Evolutionary conservation across 1,140 invertebrate species (phyloP).

Genomic region (Myzus persicae): DNA sequence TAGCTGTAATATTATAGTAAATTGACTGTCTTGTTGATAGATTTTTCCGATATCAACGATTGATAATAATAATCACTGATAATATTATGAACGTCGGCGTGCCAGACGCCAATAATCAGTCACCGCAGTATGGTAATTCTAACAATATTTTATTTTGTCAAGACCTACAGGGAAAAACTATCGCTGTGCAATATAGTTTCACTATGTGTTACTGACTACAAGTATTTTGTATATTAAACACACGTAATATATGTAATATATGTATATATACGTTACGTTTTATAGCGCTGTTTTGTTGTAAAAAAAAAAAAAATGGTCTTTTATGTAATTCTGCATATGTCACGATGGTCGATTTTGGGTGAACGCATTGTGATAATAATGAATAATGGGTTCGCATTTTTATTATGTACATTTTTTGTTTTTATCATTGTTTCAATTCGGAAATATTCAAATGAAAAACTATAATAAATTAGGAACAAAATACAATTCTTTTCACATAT

Average conservation of each 20-base stretch:
- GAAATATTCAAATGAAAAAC: constrained; percentile 2
- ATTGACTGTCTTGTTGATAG: background rate
- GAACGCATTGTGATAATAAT: constrained; percentile 6
- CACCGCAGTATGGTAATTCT: background rate
- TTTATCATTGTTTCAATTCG: background rate
- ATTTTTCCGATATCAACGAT: background rate
- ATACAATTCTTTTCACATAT: background rate
- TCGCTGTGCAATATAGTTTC: background rate
- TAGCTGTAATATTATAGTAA: background rate
- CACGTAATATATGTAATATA: background rate
- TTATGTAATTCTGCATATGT: constrained; percentile 18
- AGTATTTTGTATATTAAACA: background rate
- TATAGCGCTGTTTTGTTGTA: background rate
- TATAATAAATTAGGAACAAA: background rate
- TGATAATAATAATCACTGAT: too few relatives aligned
- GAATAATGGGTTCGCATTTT: background rate
- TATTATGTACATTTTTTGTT: background rate
- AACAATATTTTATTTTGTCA: background rate
- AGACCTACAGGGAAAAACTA: background rate
- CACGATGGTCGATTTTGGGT: background rate
- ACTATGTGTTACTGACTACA: background rate
- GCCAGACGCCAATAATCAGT: too few relatives aligned
- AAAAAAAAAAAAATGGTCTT: constrained; percentile 6
- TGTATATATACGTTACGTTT: background rate
- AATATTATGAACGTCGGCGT: background rate